Evolutionary conservation across 2,888 invertebrate species (phyloP).

Genomic region (Euphydryas editha): DNA sequence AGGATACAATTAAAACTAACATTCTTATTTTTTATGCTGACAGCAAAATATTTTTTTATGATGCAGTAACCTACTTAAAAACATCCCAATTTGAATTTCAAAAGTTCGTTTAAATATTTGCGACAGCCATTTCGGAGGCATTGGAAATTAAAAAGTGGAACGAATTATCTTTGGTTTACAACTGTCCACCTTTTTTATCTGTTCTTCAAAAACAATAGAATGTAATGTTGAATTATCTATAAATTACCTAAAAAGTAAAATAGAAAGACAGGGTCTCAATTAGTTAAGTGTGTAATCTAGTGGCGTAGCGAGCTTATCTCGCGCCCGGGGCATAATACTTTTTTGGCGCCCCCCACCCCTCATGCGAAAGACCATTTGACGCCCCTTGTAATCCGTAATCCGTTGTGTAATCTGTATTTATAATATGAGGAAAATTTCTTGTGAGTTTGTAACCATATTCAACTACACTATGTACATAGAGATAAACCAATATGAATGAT

Average conservation of each 20-base stretch:
- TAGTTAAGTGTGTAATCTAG: not conserved
- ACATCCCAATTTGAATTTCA: not conserved
- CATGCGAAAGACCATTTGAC: no score
- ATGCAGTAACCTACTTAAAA: not conserved
- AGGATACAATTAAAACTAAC: not conserved
- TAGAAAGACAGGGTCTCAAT: not conserved
- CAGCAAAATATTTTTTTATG: not conserved
- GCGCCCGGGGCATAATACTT: no score
- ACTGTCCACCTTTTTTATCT: slow-evolving; percentile 27
- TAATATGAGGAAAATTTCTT: no score
- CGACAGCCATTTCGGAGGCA: not conserved
- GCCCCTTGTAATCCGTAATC: no score
- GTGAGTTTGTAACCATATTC: not conserved
- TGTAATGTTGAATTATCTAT: not conserved
- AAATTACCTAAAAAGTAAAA: not conserved
- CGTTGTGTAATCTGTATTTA: no score
- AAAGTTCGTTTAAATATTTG: not conserved
- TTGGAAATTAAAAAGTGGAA: slow-evolving; percentile 8
- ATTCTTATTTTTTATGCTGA: not conserved
- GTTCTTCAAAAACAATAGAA: not conserved
- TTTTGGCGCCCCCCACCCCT: no score
- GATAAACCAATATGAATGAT: not conserved
- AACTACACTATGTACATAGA: not conserved
- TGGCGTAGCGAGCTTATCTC: no score
- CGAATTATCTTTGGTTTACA: slow-evolving; percentile 25